Evolutionary conservation across 2,888 invertebrate species (phyloP).

Genomic region (Strigamia crassipes): DNA sequence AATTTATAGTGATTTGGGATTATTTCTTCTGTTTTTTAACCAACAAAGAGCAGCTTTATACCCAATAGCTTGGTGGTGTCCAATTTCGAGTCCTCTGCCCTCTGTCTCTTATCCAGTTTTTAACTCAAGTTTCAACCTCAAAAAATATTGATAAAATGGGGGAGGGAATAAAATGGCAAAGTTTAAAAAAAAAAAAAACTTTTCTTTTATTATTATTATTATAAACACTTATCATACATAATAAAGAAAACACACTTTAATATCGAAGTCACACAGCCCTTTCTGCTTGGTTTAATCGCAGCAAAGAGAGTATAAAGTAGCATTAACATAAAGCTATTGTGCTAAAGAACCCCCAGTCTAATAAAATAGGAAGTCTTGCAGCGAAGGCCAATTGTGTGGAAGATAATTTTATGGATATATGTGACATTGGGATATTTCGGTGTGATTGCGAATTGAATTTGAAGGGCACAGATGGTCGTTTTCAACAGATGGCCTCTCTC

Average conservation of each 20-base stretch:
- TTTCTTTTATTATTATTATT: neutral
- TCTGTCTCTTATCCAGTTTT: neutral
- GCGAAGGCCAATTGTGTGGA: neutral
- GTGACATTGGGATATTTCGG: neutral
- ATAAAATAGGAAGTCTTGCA: conserved; percentile 12
- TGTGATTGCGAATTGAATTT: conserved; percentile 27
- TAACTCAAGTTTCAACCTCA: neutral
- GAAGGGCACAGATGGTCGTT: conserved; percentile 34
- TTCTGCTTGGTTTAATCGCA: neutral
- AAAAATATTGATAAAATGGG: conserved; percentile 1
- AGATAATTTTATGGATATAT: conserved; percentile 14
- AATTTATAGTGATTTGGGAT: too few relatives aligned
- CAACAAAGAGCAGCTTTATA: neutral
- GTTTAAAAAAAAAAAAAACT: neutral
- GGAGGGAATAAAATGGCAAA: neutral
- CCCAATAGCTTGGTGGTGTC: neutral
- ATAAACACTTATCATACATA: too few relatives aligned
- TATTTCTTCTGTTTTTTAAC: neutral
- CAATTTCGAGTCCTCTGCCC: conserved; percentile 22
- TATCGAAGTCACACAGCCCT: neutral
- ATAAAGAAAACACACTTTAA: too few relatives aligned
- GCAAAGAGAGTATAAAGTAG: neutral
- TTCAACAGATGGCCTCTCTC: conserved; percentile 24
- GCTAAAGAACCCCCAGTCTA: neutral
- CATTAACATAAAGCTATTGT: conserved; percentile 26